Base-by-base conservation (phyloP, 2,888 invertebrate species). In the Notodonta dromedarius region DNA sequence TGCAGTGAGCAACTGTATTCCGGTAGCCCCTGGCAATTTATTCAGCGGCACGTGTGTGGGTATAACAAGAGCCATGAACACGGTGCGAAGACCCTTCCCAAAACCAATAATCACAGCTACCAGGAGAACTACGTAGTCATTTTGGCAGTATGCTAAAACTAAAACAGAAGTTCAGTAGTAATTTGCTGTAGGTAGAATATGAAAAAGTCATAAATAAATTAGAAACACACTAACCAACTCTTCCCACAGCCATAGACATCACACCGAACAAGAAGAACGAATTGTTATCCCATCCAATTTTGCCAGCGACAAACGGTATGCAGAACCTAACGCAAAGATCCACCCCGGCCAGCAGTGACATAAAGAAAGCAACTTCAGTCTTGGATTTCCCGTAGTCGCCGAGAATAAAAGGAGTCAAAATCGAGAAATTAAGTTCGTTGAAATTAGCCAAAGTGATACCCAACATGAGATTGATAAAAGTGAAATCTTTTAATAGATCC, bases 61-160 rank as follows among this genome's bases (percentile, higher is more conserved):
- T 73, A 96, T 96, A 12, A 96, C 96, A 5, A 96, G 84, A 0
- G 96, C 95, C 95, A 96, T 96, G 76, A 96, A 96, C 7, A 96
- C 95, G 5, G 96, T 96, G 60, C 96, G 90, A 0, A 96, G 83
- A 0, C 95, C 96, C 86, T 96, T 96, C 24, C 96, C 96, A 62
- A 95, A 94, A 0, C 96, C 96, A 66, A 96, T 95, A 68, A 96
- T 94, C 0, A 95, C 93, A 42, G 96, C 95, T 13, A 96, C 94
- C 14, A 93, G 68, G 35, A 96, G 79, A 0, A 95, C 91, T 1
- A 95, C 85, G 12, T 80, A 76, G 77, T 94, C 95, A 12, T 93
- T 91, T 67, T 94, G 94, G 42, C 94, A 94, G 74, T 95, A 94
- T 3, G 96, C 95, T 61, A 96, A 86, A 60, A 95, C 95, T 95